Percentiles rank a stretch among this genome's conserved stretches.
Conservation (phyloP, 2,888 invertebrate species). For the Pheosia gnoma region DNA sequence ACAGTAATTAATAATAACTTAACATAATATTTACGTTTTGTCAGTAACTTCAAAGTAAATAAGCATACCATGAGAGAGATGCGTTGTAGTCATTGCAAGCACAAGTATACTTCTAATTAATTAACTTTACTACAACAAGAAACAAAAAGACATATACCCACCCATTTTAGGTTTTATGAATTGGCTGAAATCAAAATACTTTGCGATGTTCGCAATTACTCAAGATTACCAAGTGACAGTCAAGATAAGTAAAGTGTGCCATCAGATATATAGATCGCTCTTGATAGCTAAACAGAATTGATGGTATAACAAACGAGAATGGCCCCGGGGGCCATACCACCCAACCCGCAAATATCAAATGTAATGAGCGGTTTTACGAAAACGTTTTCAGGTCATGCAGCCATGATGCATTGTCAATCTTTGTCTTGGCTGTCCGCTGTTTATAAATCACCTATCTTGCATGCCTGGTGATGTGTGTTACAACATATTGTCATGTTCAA, state of each 20-base stretch:
- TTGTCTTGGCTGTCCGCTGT: conserved; percentile 57
- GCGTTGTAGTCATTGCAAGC: neutral
- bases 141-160: no score
- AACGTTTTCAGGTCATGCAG: conserved; percentile 56
- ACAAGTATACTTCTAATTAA: no score
- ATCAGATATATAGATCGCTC: conserved; percentile 9
- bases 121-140: no score
- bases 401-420: conserved; percentile 60
- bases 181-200: no score
- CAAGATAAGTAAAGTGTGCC: neutral
- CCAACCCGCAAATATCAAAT: conserved; percentile 62
- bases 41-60: neutral
- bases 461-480: conserved; percentile 9
- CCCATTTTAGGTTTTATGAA: no score
- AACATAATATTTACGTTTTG: neutral
- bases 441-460: conserved; percentile 12
- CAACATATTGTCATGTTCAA: conserved; percentile 5
- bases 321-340: conserved; percentile 37
- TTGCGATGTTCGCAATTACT: neutral
- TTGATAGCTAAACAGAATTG: conserved; percentile 3
- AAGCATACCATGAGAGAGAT: neutral
- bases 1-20: neutral
- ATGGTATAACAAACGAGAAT: conserved; percentile 39
- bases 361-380: conserved; percentile 61
- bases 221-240: neutral